Base-by-base conservation (phyloP, 1,140 invertebrate genomes). In the Antheraea pernyi region DNA sequence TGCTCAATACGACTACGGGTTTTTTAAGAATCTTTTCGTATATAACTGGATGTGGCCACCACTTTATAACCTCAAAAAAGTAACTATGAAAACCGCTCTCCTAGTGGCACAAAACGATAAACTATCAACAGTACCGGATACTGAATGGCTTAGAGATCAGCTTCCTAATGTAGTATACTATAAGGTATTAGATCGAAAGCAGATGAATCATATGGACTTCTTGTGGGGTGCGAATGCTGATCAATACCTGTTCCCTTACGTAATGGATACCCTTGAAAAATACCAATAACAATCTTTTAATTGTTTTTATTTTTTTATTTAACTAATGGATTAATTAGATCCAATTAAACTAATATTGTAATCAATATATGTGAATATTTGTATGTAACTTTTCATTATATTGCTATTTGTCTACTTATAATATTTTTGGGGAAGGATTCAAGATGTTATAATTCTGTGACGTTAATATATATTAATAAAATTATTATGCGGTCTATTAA, bases 31-130 rank as follows among this genome's bases (percentile, higher is more conserved):
- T 80, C 64, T 86, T 10, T 69, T 71, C 11, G 83, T 79, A 30
- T 95, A 95, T 71, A 83, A 86, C 8, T 76, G 89, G 63, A 22
- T 75, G 0, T 74, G 59, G n/a, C 94, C 95, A 30, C 94, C 94
- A 37, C 59, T 73, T 7, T 95, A 95, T 77, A 74, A 93, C 73
- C 75, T 94, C 0, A 81, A 71, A 0, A 93, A 92, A 67, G 86
- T 95, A 4, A 93, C 77, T 11, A 86, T 93, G 7, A 94, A 94
- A 0, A 82, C 95, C 5, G 93, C 90, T 18, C 73, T 96, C 19
- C 22, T 62, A 16, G 39, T 19, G 19, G 67, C 39, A 48, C 81
- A 86, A 19, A 94, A 95, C 69, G 95, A 96, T 80, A 91, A 84
- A 75, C 73, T 96, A 1, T 92, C 94, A 0, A 59, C 67, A 1